phyloP scores from a whole-genome alignment of 2,888 invertebrate species.

The Aelia acuminata region DNA sequence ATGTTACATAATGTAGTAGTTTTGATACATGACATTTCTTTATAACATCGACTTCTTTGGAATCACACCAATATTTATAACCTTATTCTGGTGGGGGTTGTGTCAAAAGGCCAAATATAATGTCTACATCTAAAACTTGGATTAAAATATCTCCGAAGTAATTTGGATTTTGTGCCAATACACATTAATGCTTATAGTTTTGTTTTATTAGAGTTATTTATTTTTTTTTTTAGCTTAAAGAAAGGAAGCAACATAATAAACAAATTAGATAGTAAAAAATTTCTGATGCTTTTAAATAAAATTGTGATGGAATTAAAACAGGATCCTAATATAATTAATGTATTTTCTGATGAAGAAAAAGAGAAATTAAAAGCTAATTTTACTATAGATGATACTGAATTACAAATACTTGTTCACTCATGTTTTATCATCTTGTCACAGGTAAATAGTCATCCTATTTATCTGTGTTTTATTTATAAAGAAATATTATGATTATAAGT shows the following conservation, averaged over 20 bases:
- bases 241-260: slow-evolving; percentile 61
- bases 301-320: slow-evolving; percentile 63
- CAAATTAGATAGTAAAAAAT: slow-evolving; percentile 62
- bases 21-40: too few species aligned
- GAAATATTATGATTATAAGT: too few species aligned
- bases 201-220: background rate
- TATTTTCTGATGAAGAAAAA: slow-evolving; percentile 65
- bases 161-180: background rate
- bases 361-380: slow-evolving; percentile 63
- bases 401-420: slow-evolving; percentile 62
- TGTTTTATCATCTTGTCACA: slow-evolving; percentile 64
- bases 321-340: slow-evolving; percentile 61
- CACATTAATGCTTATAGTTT: too few species aligned
- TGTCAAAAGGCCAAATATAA: too few species aligned
- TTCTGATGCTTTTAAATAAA: slow-evolving; percentile 63
- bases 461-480: too few species aligned
- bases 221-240: slow-evolving; percentile 33
- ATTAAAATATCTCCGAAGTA: slow-evolving; percentile 51
- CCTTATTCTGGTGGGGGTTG: too few species aligned
- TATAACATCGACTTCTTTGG: too few species aligned
- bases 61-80: too few species aligned
- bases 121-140: slow-evolving; percentile 10
- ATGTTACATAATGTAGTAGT: too few species aligned
- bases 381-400: slow-evolving; percentile 58
- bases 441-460: slow-evolving; percentile 62